phyloP scores from a whole-genome alignment of 2,888 invertebrate species.

The Amphipyra tragopoginis region DNA sequence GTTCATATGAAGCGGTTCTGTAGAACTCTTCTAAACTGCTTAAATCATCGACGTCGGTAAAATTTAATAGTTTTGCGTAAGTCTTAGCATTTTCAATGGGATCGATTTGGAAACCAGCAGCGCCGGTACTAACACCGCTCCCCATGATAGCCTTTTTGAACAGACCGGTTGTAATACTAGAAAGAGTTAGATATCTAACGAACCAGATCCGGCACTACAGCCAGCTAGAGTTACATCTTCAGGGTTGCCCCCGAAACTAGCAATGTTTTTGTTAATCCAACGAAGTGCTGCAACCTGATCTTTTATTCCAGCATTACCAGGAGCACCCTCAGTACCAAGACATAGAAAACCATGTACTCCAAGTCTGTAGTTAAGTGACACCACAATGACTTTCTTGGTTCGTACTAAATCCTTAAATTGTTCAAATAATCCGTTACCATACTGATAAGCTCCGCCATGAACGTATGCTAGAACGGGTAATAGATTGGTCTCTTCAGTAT shows the following conservation, averaged over 20 bases:
- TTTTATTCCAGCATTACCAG: conserved; percentile 80
- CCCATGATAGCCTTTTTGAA: conserved; percentile 73
- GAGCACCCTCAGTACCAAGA: conserved; percentile 72
- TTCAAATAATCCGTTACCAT: conserved; percentile 69
- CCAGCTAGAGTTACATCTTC: conserved; percentile 73
- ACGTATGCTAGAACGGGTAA: conserved; percentile 79
- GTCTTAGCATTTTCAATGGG: conserved; percentile 69
- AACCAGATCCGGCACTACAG: conserved; percentile 72
- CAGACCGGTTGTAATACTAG: conserved; percentile 67
- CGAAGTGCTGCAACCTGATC: conserved; percentile 74
- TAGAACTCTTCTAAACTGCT: conserved; percentile 71
- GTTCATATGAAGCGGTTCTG: conserved; percentile 61
- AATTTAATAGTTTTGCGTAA: conserved; percentile 65
- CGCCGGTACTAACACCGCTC: conserved; percentile 66
- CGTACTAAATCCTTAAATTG: conserved; percentile 62
- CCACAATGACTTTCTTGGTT: conserved; percentile 65
- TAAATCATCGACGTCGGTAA: conserved; percentile 64
- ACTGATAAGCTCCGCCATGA: conserved; percentile 81
- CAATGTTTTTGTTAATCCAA: conserved; percentile 74
- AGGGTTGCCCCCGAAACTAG: conserved; percentile 75
- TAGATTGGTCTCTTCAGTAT: conserved; percentile 65
- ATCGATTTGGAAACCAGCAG: conserved; percentile 67
- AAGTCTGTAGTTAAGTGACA: conserved; percentile 74
- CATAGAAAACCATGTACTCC: conserved; percentile 72
- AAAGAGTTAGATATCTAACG: conserved; percentile 73